Conservation (phyloP, 2,888 invertebrate genomes). For the Amphipoea oculea region DNA sequence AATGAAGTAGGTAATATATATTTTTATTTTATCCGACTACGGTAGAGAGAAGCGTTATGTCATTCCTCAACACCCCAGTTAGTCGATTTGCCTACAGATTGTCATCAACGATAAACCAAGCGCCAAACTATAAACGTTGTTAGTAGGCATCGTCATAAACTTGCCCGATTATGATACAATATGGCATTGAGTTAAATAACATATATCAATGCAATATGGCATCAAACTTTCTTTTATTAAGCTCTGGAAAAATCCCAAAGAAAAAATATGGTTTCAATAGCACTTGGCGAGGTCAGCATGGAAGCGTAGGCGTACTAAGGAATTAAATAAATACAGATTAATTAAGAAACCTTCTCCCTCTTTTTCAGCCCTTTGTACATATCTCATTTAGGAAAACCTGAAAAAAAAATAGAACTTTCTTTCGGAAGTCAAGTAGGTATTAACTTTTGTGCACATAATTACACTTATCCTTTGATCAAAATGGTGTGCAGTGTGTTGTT, state of each 20-base stretch:
- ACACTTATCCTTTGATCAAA: background rate
- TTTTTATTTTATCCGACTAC: background rate
- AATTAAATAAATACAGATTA: background rate
- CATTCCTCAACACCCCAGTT: background rate
- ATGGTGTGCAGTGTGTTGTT: background rate
- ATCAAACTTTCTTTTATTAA: slow-evolving; percentile 14
- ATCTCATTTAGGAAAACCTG: background rate
- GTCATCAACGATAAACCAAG: slow-evolving; percentile 14
- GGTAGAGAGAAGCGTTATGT: background rate
- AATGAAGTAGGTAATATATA: background rate
- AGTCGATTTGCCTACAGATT: background rate
- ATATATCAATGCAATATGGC: no score
- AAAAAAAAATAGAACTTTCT: background rate
- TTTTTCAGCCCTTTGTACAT: background rate
- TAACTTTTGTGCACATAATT: background rate
- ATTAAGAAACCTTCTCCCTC: background rate
- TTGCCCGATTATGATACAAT: slow-evolving; percentile 12
- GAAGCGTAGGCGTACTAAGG: background rate
- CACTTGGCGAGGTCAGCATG: background rate
- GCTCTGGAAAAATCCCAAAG: slow-evolving; percentile 10
- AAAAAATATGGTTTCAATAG: background rate
- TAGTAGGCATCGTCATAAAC: slow-evolving; percentile 27
- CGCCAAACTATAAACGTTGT: slow-evolving; percentile 8
- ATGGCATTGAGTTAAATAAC: no score
- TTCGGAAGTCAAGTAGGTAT: background rate